Conservation (phyloP, 2,888 invertebrate genomes). For the Panzeria rudis region DNA sequence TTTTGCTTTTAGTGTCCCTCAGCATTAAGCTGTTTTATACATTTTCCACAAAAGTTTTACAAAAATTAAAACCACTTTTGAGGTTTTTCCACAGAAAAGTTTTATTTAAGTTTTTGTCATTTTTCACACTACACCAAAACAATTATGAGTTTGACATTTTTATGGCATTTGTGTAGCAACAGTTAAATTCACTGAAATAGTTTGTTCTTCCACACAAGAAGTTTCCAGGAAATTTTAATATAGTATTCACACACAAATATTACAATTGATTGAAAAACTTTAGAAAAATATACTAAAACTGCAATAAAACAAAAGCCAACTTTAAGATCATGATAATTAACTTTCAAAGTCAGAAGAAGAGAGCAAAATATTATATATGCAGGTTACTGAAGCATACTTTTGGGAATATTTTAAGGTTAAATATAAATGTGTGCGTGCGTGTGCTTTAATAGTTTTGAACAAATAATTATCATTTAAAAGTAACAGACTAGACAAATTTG, state of each 20-base stretch:
- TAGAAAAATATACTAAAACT: background rate
- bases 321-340: conserved; percentile 18
- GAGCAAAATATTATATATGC: background rate
- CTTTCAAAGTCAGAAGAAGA: background rate
- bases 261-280: conserved; percentile 14
- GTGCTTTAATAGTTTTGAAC: background rate
- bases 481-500: background rate
- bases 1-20: background rate
- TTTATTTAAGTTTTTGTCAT: background rate
- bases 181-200: background rate
- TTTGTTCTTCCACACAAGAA: background rate
- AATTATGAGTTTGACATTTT: conserved; percentile 24
- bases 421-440: background rate
- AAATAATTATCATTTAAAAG: background rate
- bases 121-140: conserved; percentile 26
- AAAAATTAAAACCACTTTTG: background rate
- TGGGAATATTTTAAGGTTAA: background rate
- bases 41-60: background rate
- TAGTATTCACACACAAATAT: background rate
- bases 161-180: conserved; percentile 1
- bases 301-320: background rate
- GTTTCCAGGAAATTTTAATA: background rate
- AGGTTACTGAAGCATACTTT: conserved; percentile 6
- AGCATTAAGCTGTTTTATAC: background rate
- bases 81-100: background rate